phyloP scores from a whole-genome alignment of 2,797 vertebrate genomes.

The Tapirus indicus region DNA sequence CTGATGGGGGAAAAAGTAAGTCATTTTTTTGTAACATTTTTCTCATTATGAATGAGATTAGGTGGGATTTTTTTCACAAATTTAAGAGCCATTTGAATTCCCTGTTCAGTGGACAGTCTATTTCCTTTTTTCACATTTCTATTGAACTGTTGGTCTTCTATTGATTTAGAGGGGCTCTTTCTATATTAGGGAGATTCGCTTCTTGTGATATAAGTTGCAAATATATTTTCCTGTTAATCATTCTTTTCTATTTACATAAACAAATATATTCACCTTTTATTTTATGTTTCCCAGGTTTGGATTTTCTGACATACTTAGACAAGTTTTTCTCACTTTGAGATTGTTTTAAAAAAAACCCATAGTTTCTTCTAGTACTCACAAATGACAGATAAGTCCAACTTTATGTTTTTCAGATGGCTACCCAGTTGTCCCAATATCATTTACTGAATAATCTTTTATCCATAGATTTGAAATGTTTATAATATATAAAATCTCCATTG shows the following conservation, averaged over 20 bases:
- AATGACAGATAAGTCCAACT: neutral
- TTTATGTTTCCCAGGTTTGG: neutral
- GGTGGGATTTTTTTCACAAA: neutral
- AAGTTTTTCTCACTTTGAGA: neutral
- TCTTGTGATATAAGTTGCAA: neutral
- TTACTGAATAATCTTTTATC: slow-evolving; percentile 2
- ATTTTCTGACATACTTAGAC: neutral
- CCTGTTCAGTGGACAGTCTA: neutral
- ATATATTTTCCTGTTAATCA: neutral
- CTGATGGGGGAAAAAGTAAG: neutral
- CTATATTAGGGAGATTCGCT: neutral
- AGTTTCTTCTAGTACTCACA: neutral
- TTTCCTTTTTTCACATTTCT: slow-evolving; percentile 33
- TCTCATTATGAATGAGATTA: neutral
- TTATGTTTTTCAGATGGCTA: neutral
- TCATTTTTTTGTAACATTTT: neutral
- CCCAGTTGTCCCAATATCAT: neutral
- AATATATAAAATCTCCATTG: neutral
- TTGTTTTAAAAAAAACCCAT: neutral
- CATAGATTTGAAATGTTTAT: neutral
- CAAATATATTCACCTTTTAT: slow-evolving; percentile 13
- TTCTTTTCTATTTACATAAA: slow-evolving; percentile 24
- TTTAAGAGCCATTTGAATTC: slow-evolving; percentile 5
- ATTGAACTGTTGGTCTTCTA: neutral
- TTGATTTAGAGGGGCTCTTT: neutral